These are phyloP conservation scores for Myotis lucifugus DNA, from an alignment of 2,113 vertebrate species.

Conservation along the genomic window DNA sequence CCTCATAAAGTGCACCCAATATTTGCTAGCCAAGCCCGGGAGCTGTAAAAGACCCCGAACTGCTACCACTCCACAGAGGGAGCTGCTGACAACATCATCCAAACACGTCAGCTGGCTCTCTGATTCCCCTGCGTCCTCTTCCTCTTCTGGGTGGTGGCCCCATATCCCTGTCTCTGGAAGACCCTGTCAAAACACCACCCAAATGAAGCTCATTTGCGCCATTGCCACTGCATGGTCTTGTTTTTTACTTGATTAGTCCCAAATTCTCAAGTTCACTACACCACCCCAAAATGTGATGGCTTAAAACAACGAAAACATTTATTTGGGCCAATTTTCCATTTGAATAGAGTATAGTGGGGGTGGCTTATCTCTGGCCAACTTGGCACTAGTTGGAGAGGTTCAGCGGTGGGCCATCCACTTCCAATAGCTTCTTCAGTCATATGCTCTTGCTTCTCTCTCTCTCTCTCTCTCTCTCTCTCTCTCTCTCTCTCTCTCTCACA, in stretches of 20 bases:
- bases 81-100: background rate
- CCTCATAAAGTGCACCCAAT: background rate
- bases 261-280: background rate
- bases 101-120: background rate
- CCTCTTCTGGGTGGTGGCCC: background rate
- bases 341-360: background rate
- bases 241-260: background rate
- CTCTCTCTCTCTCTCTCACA: background rate
- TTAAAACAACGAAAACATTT: background rate
- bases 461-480: background rate
- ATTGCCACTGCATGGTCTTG: background rate
- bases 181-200: background rate
- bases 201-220: background rate
- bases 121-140: background rate
- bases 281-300: background rate
- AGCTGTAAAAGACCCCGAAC: background rate
- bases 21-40: background rate
- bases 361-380: background rate
- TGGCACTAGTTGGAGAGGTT: background rate
- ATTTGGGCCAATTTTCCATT: background rate
- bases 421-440: background rate
- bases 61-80: background rate
- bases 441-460: background rate
- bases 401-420: background rate
- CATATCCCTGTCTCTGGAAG: background rate